Base-by-base conservation (phyloP, 2,113 vertebrate genomes). In the Rhineura floridana region DNA sequence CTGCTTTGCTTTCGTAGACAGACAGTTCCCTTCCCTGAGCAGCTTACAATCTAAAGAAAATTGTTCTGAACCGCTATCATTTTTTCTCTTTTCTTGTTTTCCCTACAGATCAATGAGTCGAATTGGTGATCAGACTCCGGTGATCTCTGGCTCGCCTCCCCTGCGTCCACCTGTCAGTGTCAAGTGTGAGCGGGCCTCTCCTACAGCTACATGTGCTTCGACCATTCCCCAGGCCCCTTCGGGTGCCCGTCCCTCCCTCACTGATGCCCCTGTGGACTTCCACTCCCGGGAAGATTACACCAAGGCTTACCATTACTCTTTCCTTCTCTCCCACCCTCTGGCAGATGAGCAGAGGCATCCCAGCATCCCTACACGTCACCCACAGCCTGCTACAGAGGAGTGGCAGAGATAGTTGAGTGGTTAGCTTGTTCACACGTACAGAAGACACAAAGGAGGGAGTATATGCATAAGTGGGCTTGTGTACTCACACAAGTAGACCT, bases 151-250 rank as follows among this genome's bases (percentile, higher is more conserved):
- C 30, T 1, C 83, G 70, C 93, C 97, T 30, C 95, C 97, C 0
- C 91, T 95, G n/a, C 96, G 94, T 70, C 96, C 96, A n/a, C 92
- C 96, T 78, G 81, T 98, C 96, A 98, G 93, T 96, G 98, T 99
- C 97, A 99, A 99, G 88, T 98, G 98, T 0, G 98, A 99, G 94
- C 97, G 98, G 1, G 94, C 96, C 92, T 98, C 98, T 2, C 98
- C 98, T 0, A 97, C 96, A 28, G 96, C 97, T 81, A 97, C 96
- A 70, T 91, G 95, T 88, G 96, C 96, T 1, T 93, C 97, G 1
- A 77, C 94, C 79, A 89, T 96, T 75, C 96, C 97, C 0, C 94
- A 95, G 25, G 95, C 94, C 87, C 91, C 96, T 85, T 87, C 94
- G 77, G 77, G 85, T 85, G 95, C 82, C 86, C 91, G 94, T 82